These are phyloP conservation scores for Merops nubicus DNA, from an alignment of 2,113 vertebrate genomes.

Conservation along the genomic window DNA sequence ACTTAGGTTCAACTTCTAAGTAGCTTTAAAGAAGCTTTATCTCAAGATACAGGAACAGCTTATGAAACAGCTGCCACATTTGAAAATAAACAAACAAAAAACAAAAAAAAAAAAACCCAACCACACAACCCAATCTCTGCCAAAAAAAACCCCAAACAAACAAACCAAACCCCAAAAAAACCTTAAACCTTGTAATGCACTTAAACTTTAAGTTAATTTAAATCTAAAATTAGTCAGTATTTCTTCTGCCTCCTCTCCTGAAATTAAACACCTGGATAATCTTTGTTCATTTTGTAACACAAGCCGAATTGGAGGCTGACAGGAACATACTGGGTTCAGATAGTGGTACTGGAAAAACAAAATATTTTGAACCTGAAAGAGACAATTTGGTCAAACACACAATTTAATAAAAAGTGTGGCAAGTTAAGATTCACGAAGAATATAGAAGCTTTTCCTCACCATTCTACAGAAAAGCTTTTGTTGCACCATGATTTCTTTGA, in stretches of 20 bases:
- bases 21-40: not conserved
- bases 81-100: not conserved
- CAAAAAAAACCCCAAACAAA: too few species aligned
- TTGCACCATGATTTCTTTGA: not conserved
- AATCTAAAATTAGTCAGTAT: not conserved
- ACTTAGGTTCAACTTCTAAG: not conserved
- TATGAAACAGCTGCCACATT: not conserved
- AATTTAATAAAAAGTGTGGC: not conserved
- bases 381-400: not conserved
- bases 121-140: too few species aligned
- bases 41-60: not conserved
- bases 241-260: not conserved
- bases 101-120: too few species aligned
- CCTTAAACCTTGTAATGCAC: not conserved
- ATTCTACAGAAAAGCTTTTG: not conserved
- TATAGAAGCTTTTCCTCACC: not conserved
- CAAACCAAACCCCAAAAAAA: too few species aligned
- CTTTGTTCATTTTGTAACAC: not conserved
- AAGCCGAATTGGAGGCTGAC: not conserved
- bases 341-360: not conserved
- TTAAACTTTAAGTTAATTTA: not conserved
- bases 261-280: not conserved
- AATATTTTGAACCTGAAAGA: not conserved
- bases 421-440: not conserved
- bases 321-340: not conserved